phyloP scores from a whole-genome alignment of 23 tunicate species.

The Ascidia mentula region DNA sequence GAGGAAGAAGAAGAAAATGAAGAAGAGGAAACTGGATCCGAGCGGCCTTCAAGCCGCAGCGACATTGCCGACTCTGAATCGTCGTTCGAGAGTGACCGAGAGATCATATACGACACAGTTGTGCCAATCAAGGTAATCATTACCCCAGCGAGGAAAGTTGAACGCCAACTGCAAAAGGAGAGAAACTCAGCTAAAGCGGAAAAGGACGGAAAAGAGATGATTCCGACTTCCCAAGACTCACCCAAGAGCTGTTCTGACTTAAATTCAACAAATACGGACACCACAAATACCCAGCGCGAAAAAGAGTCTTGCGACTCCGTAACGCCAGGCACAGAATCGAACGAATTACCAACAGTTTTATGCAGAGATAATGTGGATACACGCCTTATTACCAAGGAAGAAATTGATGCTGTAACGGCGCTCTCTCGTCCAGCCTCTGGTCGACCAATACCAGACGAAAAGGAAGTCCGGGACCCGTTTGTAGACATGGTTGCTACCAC shows the following conservation, averaged over 20 bases:
- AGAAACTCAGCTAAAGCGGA: neutral
- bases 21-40: neutral
- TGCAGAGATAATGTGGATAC: neutral
- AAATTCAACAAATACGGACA: neutral
- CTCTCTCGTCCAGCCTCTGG: conserved; percentile 46
- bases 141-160: conserved; percentile 50
- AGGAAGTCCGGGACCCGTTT: conserved; percentile 51
- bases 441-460: conserved; percentile 54
- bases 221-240: neutral
- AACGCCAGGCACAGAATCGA: neutral
- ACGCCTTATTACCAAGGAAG: conserved; percentile 43
- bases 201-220: too few relatives aligned
- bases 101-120: conserved; percentile 1
- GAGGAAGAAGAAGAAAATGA: neutral
- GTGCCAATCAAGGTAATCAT: conserved; percentile 31
- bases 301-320: neutral
- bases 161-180: conserved; percentile 19
- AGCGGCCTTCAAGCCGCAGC: neutral
- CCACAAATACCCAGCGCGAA: neutral
- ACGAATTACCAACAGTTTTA: neutral
- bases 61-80: neutral
- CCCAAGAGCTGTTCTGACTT: too few relatives aligned
- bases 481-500: conserved; percentile 59
- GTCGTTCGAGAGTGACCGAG: conserved; percentile 36
- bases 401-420: conserved; percentile 34